Conservation (phyloP, 2,113 vertebrate genomes). For the Coturnix japonica region DNA sequence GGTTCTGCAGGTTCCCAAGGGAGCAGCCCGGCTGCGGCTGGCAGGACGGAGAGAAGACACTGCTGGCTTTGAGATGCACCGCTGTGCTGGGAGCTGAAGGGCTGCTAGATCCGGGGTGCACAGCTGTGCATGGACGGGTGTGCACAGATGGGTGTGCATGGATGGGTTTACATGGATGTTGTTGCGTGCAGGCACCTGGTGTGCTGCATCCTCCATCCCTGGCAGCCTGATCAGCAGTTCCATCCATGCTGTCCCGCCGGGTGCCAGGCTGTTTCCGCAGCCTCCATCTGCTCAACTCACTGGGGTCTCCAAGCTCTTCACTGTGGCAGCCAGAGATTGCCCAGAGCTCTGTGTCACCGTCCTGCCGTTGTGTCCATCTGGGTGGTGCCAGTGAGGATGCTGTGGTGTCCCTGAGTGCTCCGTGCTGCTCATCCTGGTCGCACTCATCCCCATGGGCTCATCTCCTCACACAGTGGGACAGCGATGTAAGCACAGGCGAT, state of each 20-base stretch:
- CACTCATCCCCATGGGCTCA: background rate
- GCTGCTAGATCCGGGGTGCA: rapidly evolving
- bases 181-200: rapidly evolving
- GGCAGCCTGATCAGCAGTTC: constrained; percentile 24
- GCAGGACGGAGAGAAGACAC: constrained; percentile 39
- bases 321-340: background rate
- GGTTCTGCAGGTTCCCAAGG: background rate
- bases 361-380: rapidly evolving
- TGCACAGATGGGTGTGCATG: rapidly evolving
- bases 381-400: background rate
- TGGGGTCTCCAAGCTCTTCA: background rate
- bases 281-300: background rate
- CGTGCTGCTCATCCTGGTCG: rapidly evolving
- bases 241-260: constrained; percentile 11
- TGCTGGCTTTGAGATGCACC: background rate
- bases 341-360: rapidly evolving
- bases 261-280: constrained; percentile 39
- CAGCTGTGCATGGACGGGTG: rapidly evolving
- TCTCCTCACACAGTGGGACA: rapidly evolving
- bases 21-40: constrained; percentile 17
- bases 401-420: background rate
- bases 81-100: background rate
- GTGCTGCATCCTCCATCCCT: background rate
- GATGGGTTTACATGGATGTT: background rate
- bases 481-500: rapidly evolving